Base-by-base conservation (phyloP, 2,113 vertebrate genomes). In the Gymnocephalus cernua region DNA sequence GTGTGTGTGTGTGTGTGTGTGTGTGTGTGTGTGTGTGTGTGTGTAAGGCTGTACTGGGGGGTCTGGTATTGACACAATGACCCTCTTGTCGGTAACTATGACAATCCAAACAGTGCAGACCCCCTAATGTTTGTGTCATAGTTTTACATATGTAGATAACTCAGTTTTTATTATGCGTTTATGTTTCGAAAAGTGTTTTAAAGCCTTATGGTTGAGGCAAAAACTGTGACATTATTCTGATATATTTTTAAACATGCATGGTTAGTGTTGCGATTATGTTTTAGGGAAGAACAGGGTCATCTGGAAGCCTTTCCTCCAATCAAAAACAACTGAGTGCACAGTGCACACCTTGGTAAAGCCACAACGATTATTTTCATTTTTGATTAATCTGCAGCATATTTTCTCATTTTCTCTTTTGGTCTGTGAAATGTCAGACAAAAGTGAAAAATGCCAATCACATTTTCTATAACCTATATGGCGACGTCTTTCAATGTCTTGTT, bases 81-180 rank as follows among this genome's bases (percentile, higher is more conserved):
- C 27, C 61, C 64, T 67, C 47, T 83, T 86, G 92, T 90, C 82
- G 77, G 92, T 94, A 79, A 88, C 92, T 81, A 89, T 92, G 88
- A 90, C 88, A 82, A 87, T 80, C 50, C 66, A 73, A 85, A 86
- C 80, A 50, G 27, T 3, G 25, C 25, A 54, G 29, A 56, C 27
- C 48, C 65, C 59, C 45, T 32, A 38, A 57, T 23, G 32, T 4
- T 44, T 29, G 32, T 48, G 53, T 62, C 59, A 83, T 14, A 53
- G 47, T 53, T 64, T 68, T 6, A 41, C n/a, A 58, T 65, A 13
- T 54, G 21, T 8, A 12, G 3, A 2, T n/a, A 15, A 38, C 27
- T 32, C 11, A 3, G 11, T n/a, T 32, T 68, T 35, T 68, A 32
- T 35, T 14, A 16, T 41, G 32, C 41, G 4, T 54, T 23, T 3